Percentiles rank a stretch among this genome's conserved stretches.
Evolutionary conservation across 2,113 vertebrate species (phyloP).

Genomic region (Xenus cinereus): DNA sequence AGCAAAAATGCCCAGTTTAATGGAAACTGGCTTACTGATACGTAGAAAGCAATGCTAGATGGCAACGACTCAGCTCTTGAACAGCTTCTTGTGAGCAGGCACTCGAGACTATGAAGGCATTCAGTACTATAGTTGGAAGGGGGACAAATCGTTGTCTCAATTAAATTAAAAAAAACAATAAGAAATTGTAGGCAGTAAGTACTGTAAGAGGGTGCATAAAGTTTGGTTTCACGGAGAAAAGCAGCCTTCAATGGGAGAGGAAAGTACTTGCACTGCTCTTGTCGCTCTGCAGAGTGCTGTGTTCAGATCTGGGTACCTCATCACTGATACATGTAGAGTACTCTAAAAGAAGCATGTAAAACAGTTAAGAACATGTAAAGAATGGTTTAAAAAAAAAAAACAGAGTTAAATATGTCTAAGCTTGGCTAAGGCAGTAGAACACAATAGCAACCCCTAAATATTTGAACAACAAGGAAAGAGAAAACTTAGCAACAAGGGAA

Average conservation of each 20-base stretch:
- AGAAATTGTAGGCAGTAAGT: background rate
- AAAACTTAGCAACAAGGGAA: slow-evolving; percentile 3
- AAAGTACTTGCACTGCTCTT: background rate
- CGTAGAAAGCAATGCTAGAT: background rate
- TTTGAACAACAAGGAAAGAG: slow-evolving; percentile 6
- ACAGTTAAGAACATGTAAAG: background rate
- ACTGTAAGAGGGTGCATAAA: background rate
- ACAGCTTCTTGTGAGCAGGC: background rate
- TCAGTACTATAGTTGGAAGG: background rate
- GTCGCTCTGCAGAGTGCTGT: background rate
- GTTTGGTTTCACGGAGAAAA: background rate
- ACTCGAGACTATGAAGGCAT: background rate
- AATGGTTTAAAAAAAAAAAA: background rate
- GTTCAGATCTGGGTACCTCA: background rate
- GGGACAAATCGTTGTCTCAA: background rate
- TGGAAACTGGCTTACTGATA: background rate
- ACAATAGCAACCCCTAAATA: slow-evolving; percentile 15
- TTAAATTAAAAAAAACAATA: background rate
- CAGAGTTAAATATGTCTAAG: background rate
- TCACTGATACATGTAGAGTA: background rate
- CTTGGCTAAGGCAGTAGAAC: background rate
- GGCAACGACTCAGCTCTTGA: background rate
- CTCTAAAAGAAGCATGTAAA: background rate
- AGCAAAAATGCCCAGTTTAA: background rate
- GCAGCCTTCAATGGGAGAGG: background rate